A percentile compares a stretch with the other conserved stretches of the same genome.
phyloP scores from a whole-genome alignment of 2,113 vertebrate genomes.

The Alligator mississippiensis region DNA sequence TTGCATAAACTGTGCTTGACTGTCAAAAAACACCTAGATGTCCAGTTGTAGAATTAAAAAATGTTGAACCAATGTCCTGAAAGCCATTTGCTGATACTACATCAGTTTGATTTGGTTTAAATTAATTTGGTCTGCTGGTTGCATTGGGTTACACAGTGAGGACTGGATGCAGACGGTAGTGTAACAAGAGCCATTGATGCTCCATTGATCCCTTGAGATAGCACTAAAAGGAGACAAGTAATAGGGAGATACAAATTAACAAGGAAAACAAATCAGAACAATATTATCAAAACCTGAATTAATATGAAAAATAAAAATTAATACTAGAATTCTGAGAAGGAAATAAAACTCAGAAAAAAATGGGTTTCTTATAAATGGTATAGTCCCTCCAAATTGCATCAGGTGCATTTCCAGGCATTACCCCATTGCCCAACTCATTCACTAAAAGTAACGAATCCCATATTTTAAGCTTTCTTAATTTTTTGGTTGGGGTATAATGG shows the following conservation, averaged over 20 bases:
- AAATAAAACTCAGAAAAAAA: background rate
- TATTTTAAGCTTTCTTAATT: background rate
- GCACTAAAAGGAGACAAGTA: background rate
- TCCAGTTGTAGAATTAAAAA: too few species aligned
- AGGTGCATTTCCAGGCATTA: background rate
- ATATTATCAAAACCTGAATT: background rate
- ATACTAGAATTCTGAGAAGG: background rate
- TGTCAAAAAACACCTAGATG: too few species aligned
- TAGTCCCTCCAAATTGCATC: background rate
- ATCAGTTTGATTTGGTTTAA: too few species aligned
- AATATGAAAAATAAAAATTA: background rate
- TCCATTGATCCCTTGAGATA: background rate
- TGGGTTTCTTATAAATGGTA: background rate
- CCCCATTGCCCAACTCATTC: background rate
- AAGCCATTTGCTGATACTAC: too few species aligned
- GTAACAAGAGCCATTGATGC: too few species aligned
- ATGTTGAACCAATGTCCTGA: too few species aligned
- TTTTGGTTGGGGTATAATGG: too few species aligned
- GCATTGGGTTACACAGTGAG: too few species aligned
- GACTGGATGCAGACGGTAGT: too few species aligned
- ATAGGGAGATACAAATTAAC: background rate
- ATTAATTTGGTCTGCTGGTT: too few species aligned
- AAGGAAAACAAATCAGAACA: background rate
- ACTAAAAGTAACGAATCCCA: background rate
- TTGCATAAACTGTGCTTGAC: too few species aligned